A percentile compares a stretch with the other conserved stretches of the same genome.
Evolutionary conservation across 2,113 vertebrate genomes (phyloP).

Genomic region (Peromyscus californicus): DNA sequence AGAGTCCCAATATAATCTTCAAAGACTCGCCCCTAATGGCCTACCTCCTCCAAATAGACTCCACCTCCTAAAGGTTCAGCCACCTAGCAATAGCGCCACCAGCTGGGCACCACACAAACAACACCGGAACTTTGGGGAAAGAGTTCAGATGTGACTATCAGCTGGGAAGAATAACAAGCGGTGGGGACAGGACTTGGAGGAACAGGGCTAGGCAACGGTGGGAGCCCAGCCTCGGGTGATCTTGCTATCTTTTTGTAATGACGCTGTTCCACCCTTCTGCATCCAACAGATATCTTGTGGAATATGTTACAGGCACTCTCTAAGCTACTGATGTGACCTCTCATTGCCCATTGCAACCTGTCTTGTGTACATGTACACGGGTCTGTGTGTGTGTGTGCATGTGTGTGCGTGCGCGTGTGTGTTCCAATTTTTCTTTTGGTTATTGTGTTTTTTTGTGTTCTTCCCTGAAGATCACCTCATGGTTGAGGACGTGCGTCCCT

Average conservation of each 20-base stretch:
- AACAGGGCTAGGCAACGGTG: not conserved
- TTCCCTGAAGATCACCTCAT: not conserved
- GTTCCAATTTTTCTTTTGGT: not conserved
- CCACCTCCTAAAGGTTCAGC: not conserved
- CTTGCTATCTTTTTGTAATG: not conserved
- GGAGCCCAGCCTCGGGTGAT: not conserved
- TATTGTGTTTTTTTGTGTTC: not conserved
- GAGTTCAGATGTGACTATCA: not conserved
- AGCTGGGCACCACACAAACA: not conserved
- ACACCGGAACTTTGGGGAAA: not conserved
- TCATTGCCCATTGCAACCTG: not conserved
- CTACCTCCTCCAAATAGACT: not conserved
- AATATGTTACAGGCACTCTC: not conserved
- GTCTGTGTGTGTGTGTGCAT: not conserved
- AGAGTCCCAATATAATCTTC: not conserved
- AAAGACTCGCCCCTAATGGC: not conserved
- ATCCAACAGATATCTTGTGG: not conserved
- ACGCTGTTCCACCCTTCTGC: too few relatives aligned
- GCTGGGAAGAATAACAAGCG: not conserved
- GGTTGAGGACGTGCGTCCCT: not conserved
- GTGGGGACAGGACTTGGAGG: not conserved
- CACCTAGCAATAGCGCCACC: not conserved
- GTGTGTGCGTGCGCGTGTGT: rapidly evolving
- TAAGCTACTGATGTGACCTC: not conserved
- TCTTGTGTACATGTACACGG: not conserved